phyloP scores from a whole-genome alignment of 2,888 invertebrate genomes.

The Lumbricus terrestris region DNA sequence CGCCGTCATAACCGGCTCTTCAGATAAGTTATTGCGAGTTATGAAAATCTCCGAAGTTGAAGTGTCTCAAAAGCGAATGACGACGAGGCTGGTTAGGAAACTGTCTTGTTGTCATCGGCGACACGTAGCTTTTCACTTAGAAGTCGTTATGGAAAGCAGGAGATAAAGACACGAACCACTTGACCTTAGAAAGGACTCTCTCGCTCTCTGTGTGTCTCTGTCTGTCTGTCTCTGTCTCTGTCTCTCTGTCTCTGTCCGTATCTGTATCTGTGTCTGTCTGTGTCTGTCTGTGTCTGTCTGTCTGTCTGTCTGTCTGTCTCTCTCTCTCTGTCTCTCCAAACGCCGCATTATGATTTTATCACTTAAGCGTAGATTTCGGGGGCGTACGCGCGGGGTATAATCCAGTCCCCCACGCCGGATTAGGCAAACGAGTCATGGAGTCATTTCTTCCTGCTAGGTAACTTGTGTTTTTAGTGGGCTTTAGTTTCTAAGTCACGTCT shows the following conservation, averaged over 20 bases:
- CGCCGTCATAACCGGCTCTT: neutral
- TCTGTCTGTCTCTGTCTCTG: no score
- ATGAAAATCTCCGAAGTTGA: neutral
- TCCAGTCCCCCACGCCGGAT: no score
- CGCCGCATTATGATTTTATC: neutral
- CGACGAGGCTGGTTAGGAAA: neutral
- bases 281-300: no score
- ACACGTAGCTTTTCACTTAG: neutral
- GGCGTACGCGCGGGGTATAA: no score
- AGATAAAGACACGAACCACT: neutral
- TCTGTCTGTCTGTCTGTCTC: no score
- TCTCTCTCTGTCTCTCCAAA: no score
- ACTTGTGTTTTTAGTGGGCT: neutral
- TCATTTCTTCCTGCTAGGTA: neutral
- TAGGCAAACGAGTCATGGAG: no score
- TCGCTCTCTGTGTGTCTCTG: no score
- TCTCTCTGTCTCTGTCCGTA: no score
- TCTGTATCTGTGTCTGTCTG: no score
- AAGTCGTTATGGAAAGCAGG: neutral
- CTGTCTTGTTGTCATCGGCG: neutral
- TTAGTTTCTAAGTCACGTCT: neutral
- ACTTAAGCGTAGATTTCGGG: neutral
- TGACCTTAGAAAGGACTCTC: no score
- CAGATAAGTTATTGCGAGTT: neutral
- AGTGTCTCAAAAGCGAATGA: neutral